Conservation (phyloP, 2,113 vertebrate genomes). For the Podilymbus podiceps region DNA sequence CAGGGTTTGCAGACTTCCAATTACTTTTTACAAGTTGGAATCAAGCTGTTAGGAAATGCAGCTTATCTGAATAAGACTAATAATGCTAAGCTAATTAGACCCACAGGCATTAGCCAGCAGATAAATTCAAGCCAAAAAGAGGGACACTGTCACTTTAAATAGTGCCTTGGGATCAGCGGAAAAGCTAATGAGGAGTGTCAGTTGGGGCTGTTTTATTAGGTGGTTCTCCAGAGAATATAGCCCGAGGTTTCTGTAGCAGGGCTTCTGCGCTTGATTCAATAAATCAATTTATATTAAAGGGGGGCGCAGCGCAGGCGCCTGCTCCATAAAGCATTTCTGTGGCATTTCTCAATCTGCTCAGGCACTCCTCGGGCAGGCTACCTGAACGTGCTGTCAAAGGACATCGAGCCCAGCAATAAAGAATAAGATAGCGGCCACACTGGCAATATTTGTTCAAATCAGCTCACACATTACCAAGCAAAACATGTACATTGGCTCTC, state of each 20-base stretch:
- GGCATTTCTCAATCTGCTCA: constrained; percentile 65
- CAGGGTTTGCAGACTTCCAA: constrained; percentile 55
- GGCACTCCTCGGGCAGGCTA: constrained; percentile 25
- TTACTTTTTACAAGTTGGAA: constrained; percentile 73
- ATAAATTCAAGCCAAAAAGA: constrained; percentile 72
- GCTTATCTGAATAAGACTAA: constrained; percentile 70
- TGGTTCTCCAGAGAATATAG: constrained; percentile 65
- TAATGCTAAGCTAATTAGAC: constrained; percentile 73
- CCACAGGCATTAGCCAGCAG: constrained; percentile 55
- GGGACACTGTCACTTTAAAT: constrained; percentile 77
- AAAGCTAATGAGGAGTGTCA: constrained; percentile 77
- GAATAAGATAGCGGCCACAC: neutral
- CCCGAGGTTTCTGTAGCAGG: constrained; percentile 68
- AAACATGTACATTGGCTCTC: constrained; percentile 20
- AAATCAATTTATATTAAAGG: constrained; percentile 77
- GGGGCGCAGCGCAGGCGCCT: neutral
- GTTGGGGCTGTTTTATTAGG: constrained; percentile 76
- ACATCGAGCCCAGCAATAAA: constrained; percentile 29
- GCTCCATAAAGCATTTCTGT: constrained; percentile 61
- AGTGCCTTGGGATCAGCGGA: constrained; percentile 68
- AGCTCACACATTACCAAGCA: constrained; percentile 33
- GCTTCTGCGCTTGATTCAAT: constrained; percentile 74
- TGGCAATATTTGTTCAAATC: constrained; percentile 41
- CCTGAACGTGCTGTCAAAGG: constrained; percentile 29
- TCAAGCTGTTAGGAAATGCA: constrained; percentile 70